These are phyloP conservation scores for Myodes glareolus DNA, from an alignment of 2,113 vertebrate species.

Conservation along the genomic window DNA sequence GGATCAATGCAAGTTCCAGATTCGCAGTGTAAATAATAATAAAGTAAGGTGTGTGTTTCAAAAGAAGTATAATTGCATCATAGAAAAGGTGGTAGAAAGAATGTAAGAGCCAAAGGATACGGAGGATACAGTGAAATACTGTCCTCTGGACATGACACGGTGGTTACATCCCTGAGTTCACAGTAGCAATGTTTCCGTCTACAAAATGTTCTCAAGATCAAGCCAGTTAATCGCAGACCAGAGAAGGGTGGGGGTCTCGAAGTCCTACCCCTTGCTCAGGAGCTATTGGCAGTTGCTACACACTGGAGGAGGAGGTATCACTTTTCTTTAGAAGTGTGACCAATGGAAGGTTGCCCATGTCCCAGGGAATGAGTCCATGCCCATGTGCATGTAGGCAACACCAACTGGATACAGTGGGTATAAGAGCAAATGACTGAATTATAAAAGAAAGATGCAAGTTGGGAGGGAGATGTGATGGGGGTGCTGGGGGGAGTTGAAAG, in stretches of 20 bases:
- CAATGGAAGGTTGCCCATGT: not conserved
- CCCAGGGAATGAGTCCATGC: not conserved
- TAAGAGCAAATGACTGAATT: not conserved
- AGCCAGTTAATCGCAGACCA: not conserved
- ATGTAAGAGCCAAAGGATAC: not conserved
- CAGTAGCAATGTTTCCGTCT: not conserved
- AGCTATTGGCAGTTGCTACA: not conserved
- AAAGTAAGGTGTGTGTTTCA: not conserved
- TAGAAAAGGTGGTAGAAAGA: not conserved
- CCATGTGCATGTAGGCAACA: not conserved
- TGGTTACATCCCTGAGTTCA: not conserved
- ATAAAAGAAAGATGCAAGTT: not conserved
- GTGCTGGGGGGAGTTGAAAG: not conserved
- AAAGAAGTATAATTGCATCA: not conserved
- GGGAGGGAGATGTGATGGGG: not conserved
- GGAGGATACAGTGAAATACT: not conserved
- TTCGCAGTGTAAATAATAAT: not conserved
- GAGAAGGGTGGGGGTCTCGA: not conserved
- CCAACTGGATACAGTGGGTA: not conserved
- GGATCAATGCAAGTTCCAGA: not conserved
- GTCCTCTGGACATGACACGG: not conserved
- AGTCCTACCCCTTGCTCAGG: no score
- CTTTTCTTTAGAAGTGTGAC: not conserved
- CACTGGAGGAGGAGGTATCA: no score
- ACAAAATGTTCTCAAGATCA: not conserved